These are phyloP conservation scores for Leuctra nigra DNA, from an alignment of 2,888 invertebrate genomes.

Conservation along the genomic window DNA sequence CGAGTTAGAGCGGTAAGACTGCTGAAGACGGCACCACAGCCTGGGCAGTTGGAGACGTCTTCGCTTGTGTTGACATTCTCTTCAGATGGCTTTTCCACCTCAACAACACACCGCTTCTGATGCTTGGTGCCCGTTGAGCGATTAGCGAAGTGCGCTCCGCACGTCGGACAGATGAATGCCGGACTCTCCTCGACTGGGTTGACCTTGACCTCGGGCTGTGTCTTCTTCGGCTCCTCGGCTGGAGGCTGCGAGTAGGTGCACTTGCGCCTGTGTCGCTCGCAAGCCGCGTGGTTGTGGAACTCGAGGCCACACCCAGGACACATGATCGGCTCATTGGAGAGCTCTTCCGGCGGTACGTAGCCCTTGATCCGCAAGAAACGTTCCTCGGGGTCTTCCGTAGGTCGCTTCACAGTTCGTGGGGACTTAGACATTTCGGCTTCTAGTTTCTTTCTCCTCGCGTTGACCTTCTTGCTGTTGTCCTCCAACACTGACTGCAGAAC, in stretches of 20 bases:
- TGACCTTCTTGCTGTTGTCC: no score
- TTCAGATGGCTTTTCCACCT: background rate
- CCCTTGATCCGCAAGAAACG: conserved; percentile 8
- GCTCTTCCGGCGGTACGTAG: conserved; percentile 12
- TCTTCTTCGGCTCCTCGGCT: background rate
- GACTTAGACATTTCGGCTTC: background rate
- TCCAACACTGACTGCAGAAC: no score
- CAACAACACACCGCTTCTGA: background rate
- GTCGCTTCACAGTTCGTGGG: no score
- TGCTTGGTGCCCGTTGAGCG: background rate
- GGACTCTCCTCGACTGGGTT: background rate
- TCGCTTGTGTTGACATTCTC: background rate
- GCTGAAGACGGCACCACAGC: background rate
- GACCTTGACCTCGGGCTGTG: background rate
- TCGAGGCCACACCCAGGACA: conserved; percentile 27
- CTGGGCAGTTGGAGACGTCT: background rate
- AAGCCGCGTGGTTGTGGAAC: conserved; percentile 25
- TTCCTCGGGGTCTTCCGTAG: conserved; percentile 2
- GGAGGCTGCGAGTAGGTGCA: conserved; percentile 20
- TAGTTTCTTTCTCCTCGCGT: background rate
- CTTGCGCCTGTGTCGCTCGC: conserved; percentile 26
- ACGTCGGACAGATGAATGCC: background rate
- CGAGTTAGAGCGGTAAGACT: background rate
- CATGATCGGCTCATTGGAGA: conserved; percentile 19
- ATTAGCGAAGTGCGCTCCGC: background rate